Percentiles rank a stretch among this genome's conserved stretches.
Evolutionary conservation across 2,888 invertebrate species (phyloP).

Genomic region (Steinernema scapterisci): DNA sequence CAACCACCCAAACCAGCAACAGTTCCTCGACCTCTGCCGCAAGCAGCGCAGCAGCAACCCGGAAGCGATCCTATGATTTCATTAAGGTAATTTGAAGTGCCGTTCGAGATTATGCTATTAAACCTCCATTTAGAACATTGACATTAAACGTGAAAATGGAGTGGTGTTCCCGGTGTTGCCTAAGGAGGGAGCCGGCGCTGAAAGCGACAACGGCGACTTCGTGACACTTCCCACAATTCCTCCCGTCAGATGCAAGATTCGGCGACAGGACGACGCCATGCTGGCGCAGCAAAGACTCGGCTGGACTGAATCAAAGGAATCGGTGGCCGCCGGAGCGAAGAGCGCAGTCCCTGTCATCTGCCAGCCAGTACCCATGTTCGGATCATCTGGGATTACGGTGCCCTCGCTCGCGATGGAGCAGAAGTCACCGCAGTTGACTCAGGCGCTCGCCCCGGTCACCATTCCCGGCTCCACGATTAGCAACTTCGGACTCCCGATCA

Average conservation of each 20-base stretch:
- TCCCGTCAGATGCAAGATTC: constrained; percentile 2
- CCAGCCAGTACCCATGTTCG: background rate
- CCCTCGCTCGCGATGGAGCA: background rate
- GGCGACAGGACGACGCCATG: background rate
- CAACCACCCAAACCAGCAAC: background rate
- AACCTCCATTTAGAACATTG: background rate
- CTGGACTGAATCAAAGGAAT: background rate
- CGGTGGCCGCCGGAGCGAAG: background rate
- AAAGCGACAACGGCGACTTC: background rate
- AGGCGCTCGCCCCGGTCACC: background rate
- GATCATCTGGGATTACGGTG: background rate
- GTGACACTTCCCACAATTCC: constrained; percentile 19
- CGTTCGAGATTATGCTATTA: background rate
- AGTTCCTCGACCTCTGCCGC: background rate
- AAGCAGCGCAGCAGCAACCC: background rate
- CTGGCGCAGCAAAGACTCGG: background rate
- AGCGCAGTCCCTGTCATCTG: background rate
- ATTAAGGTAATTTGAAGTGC: background rate
- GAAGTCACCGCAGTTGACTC: background rate
- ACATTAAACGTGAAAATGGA: background rate
- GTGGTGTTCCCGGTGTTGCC: background rate
- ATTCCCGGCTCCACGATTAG: background rate
- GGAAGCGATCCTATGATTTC: constrained; percentile 19
- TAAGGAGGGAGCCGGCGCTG: background rate
- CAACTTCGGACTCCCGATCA: background rate